Evolutionary conservation across 1,140 invertebrate genomes (phyloP).

Genomic region (Theocolax elegans): DNA sequence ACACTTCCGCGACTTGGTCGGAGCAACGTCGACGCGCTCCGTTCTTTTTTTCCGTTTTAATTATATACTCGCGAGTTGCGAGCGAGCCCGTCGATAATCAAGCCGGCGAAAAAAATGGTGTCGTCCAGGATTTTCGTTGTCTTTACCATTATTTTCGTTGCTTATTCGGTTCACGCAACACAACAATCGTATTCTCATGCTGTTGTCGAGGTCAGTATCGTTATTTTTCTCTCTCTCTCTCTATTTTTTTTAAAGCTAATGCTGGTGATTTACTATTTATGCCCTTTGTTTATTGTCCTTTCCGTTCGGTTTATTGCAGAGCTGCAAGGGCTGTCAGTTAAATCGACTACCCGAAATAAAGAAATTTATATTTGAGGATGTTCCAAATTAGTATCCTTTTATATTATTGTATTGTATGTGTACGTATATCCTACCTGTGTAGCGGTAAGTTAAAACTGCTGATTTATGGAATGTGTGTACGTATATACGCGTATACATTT

Average conservation of each 20-base stretch:
- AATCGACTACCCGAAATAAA: conserved; percentile 81
- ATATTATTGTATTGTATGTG: background rate
- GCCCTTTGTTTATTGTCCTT: too few relatives aligned
- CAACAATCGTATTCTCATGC: conserved; percentile 36
- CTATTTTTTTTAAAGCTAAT: background rate
- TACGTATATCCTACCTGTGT: too few relatives aligned
- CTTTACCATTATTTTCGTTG: background rate
- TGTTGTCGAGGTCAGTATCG: conserved; percentile 42
- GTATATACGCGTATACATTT: background rate
- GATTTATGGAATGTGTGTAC: background rate
- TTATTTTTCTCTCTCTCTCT: background rate
- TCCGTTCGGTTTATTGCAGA: too few relatives aligned
- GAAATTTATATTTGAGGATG: conserved; percentile 79
- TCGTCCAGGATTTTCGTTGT: background rate
- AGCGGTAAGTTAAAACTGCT: too few relatives aligned
- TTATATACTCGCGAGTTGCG: too few relatives aligned
- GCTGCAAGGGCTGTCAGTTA: conserved; percentile 80
- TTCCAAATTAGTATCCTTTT: conserved; percentile 75
- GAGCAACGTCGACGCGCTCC: too few relatives aligned
- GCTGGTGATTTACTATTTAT: too few relatives aligned
- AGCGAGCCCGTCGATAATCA: background rate
- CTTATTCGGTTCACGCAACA: background rate
- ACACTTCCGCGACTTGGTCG: background rate
- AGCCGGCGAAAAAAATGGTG: background rate
- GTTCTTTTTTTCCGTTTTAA: too few relatives aligned